Conservation (phyloP, 2,797 vertebrate species). For the Anguilla megastoma region DNA sequence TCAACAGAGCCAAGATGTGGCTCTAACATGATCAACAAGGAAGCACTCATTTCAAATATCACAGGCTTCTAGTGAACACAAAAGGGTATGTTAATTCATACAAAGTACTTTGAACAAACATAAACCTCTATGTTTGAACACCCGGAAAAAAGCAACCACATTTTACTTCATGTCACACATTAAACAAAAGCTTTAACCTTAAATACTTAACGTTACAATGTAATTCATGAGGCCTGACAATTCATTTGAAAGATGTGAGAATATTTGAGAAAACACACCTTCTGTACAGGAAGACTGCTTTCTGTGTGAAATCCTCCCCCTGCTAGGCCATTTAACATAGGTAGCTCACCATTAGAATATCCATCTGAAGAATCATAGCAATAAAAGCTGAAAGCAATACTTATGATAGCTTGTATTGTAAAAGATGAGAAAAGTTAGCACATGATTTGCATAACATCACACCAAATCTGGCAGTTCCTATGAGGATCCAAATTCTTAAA, state of each 20-base stretch:
- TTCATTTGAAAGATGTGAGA: constrained; percentile 1
- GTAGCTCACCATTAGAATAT: not conserved
- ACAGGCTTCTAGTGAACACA: not conserved
- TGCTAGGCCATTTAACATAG: not conserved
- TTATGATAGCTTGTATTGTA: not conserved
- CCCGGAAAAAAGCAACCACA: not conserved
- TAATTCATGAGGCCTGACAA: not conserved
- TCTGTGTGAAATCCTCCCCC: not conserved
- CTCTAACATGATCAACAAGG: not conserved
- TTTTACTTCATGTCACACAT: too few species aligned
- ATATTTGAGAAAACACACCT: not conserved
- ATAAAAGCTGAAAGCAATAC: not conserved
- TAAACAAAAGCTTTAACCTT: too few species aligned
- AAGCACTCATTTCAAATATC: not conserved
- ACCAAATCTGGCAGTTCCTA: not conserved
- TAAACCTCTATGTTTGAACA: not conserved
- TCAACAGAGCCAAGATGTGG: not conserved
- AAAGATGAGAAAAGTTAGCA: not conserved
- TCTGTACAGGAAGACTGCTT: not conserved
- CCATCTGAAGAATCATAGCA: not conserved
- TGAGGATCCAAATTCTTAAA: not conserved
- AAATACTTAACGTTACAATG: not conserved
- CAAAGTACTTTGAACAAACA: not conserved
- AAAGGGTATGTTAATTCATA: not conserved
- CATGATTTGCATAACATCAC: not conserved